Evolutionary conservation across 2,797 vertebrate genomes (phyloP).

Genomic region (Crenuchus spilurus): DNA sequence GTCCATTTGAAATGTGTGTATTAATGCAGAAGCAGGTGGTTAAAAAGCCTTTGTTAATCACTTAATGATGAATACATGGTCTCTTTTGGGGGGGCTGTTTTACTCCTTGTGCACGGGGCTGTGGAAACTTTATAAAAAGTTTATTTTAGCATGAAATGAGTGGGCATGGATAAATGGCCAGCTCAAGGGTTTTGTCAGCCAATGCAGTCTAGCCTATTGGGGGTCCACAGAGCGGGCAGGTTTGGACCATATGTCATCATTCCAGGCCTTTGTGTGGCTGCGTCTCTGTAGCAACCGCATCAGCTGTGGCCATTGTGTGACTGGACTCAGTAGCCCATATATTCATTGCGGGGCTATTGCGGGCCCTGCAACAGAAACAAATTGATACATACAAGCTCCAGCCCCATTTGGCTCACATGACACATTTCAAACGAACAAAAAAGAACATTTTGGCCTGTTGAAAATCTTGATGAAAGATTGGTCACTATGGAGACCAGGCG

Average conservation of each 20-base stretch:
- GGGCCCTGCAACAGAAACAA: conserved; percentile 88
- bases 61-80: conserved; percentile 84
- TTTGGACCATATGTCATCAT: conserved; percentile 94
- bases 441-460: conserved; percentile 87
- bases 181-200: conserved; percentile 78
- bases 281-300: conserved; percentile 90
- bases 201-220: conserved; percentile 79
- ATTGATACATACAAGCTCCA: conserved; percentile 91
- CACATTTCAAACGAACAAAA: conserved; percentile 87
- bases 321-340: conserved; percentile 86
- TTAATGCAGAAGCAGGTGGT: conserved; percentile 84
- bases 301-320: conserved; percentile 84
- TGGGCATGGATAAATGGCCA: conserved; percentile 78
- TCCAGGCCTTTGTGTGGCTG: conserved; percentile 80
- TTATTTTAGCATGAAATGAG: conserved; percentile 87
- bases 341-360: conserved; percentile 86
- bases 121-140: conserved; percentile 81
- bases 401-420: conserved; percentile 84
- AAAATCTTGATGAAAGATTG: conserved; percentile 91
- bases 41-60: conserved; percentile 83
- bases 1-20: conserved; percentile 71
- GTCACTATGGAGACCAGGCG: conserved; percentile 82
- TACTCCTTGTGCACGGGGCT: conserved; percentile 71
- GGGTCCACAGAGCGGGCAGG: conserved; percentile 82
- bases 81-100: conserved; percentile 74